Percentiles rank a stretch among this genome's conserved stretches.
These are phyloP conservation scores for Mesorhabditis belari DNA, from an alignment of 2,888 invertebrate genomes.

Conservation along the genomic window DNA sequence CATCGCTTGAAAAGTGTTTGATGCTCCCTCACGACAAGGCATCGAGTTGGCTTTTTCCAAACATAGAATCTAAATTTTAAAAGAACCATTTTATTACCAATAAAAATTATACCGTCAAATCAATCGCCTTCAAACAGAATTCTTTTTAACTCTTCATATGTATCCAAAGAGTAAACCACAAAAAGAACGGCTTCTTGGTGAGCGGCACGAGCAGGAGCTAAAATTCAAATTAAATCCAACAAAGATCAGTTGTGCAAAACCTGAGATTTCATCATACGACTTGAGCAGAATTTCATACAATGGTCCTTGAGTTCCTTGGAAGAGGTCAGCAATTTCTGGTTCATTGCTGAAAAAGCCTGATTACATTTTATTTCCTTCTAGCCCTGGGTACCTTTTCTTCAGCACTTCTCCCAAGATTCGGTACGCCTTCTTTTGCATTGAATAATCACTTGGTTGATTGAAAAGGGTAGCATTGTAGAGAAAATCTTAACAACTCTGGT, in stretches of 20 bases:
- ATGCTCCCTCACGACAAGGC: conserved; percentile 33
- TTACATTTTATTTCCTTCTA: too few relatives aligned
- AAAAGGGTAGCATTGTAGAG: conserved; percentile 38
- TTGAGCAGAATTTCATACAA: conserved; percentile 23
- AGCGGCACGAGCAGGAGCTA: conserved; percentile 15
- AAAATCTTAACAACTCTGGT: too few relatives aligned
- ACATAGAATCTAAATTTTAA: too few relatives aligned
- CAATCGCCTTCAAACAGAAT: too few relatives aligned
- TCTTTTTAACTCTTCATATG: conserved; percentile 18
- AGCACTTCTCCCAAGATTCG: conserved; percentile 44
- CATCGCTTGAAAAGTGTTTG: conserved; percentile 38
- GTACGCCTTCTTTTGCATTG: conserved; percentile 48
- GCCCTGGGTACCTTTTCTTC: conserved; percentile 19
- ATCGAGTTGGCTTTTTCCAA: conserved; percentile 18
- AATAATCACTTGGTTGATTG: conserved; percentile 12
- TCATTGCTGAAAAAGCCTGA: conserved; percentile 16
- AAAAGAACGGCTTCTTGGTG: conserved; percentile 7
- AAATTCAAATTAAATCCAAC: conserved; percentile 10
- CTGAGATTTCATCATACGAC: conserved; percentile 11
- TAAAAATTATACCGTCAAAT: not conserved
- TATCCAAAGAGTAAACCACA: conserved; percentile 9
- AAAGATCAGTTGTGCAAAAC: conserved; percentile 14
- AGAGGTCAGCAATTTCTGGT: conserved; percentile 3
- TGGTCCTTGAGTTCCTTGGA: not conserved
- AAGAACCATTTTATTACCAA: too few relatives aligned